Evolutionary conservation across 2,113 vertebrate genomes (phyloP), one percentile per base, ranked within the genome.

Genomic region (Passer montanus): DNA sequence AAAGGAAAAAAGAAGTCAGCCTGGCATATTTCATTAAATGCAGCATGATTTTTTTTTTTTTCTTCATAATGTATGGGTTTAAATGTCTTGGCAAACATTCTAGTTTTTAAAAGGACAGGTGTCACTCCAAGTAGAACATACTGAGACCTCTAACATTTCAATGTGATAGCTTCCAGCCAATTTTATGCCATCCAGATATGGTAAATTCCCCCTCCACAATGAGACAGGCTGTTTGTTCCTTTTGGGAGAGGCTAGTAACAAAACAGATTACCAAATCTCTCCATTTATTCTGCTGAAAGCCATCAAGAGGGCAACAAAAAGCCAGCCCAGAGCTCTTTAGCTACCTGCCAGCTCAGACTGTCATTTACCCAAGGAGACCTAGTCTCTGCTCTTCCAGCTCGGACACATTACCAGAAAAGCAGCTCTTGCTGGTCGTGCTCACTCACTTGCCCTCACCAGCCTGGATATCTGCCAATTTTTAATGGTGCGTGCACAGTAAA

Each of bases 301-400:
- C 35, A 59, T 18, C 53, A 28, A 63, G 19, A 39, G 5, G 5
- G 17, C 15, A 20, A 18, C 26, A 53, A 60, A 59, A 33, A 4
- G 3, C 2, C 26, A 44, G 13, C 6, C 2, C 3, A 6, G 30
- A 76, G 5, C 1, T 11, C 13, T 30, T 62, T 17, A 15, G 6
- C 39, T n/a, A 44, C 17, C 13, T 0, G 0, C 21, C 39, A 22
- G 15, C 35, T 60, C 52, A 85, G n/a, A 16, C 4, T 13, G 2
- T 20, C 35, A 39, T 44, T 68, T 79, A 50, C 2, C 8, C 18
- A 70, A 49, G 15, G 8, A 58, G 4, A 74, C 22, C 17, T 44
- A 19, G 39, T n/a, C 11, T 47, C 27, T 46, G 7, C 15, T 73
- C 12, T 35, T 82, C 26, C 28, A 18, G 27, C 47, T 82, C 60